phyloP scores from a whole-genome alignment of 1,140 invertebrate species.

The Drosophila setifemur region DNA sequence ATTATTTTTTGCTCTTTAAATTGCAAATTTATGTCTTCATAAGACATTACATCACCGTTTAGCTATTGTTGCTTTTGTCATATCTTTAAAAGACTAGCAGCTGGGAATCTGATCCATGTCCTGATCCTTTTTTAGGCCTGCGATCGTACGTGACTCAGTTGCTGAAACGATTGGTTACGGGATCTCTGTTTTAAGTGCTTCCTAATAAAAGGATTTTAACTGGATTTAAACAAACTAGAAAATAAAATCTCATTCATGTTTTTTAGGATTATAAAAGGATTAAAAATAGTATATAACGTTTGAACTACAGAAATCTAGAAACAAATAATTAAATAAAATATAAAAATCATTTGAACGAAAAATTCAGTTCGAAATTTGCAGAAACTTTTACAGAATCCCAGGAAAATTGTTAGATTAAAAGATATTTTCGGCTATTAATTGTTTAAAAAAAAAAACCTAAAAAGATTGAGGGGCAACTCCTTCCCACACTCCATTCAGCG shows the following conservation, averaged over 20 bases:
- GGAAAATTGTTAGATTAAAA: too few relatives aligned
- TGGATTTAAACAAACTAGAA: too few relatives aligned
- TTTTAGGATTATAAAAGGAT: slow-evolving; percentile 8
- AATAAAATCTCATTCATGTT: too few relatives aligned
- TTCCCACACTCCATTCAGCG: slow-evolving; percentile 17
- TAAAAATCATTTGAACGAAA: too few relatives aligned
- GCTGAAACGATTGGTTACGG: slow-evolving; percentile 29
- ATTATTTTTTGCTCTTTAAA: slow-evolving; percentile 64
- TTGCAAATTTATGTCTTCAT: slow-evolving; percentile 81
- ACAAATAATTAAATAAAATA: not conserved
- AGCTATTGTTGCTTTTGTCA: slow-evolving; percentile 3
- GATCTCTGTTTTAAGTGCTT: too few relatives aligned
- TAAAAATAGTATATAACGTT: too few relatives aligned
- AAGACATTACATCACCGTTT: slow-evolving; percentile 22
- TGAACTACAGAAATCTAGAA: too few relatives aligned
- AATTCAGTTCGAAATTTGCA: too few relatives aligned
- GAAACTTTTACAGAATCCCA: not conserved
- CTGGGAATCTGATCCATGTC: slow-evolving; percentile 35
- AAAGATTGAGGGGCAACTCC: not conserved
- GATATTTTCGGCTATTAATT: slow-evolving; percentile 18
- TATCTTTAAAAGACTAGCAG: slow-evolving; percentile 20
- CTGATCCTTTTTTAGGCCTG: slow-evolving; percentile 16
- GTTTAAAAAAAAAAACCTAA: not conserved
- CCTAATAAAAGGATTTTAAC: not conserved
- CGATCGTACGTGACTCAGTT: slow-evolving; percentile 70